Evolutionary conservation across 2,888 invertebrate genomes (phyloP).

Genomic region (Nemotelus pantherinus): DNA sequence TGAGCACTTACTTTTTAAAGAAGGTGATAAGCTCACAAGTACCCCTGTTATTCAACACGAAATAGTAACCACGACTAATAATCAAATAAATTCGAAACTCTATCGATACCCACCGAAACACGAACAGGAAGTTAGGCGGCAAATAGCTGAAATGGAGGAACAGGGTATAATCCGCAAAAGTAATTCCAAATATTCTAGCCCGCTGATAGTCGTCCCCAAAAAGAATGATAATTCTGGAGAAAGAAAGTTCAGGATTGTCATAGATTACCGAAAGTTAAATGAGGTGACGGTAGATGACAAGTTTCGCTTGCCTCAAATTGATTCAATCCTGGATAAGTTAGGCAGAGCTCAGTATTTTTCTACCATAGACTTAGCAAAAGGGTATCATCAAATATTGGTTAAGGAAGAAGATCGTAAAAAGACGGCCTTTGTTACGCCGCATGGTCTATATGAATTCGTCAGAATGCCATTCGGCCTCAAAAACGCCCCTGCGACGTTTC

Average conservation of each 20-base stretch:
- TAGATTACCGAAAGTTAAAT: slow-evolving; percentile 47
- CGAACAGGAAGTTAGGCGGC: too few species aligned
- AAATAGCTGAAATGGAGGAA: too few species aligned
- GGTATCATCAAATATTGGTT: neutral
- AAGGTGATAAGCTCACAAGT: neutral
- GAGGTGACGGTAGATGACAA: slow-evolving; percentile 45
- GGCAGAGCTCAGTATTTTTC: slow-evolving; percentile 28
- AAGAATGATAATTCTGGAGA: neutral
- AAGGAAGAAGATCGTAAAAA: slow-evolving; percentile 40
- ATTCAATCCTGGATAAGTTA: slow-evolving; percentile 1
- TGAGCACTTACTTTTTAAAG: neutral
- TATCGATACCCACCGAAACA: too few species aligned
- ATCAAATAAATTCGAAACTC: neutral
- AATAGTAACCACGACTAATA: neutral
- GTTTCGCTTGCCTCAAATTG: slow-evolving; percentile 9
- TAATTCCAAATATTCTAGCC: slow-evolving; percentile 37
- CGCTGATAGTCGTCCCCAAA: neutral
- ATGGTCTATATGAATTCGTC: neutral
- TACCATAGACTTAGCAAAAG: neutral
- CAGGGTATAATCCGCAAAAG: slow-evolving; percentile 13
- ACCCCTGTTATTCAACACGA: neutral
- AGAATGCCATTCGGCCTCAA: too few species aligned
- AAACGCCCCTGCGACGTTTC: neutral
- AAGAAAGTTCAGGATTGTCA: slow-evolving; percentile 37
- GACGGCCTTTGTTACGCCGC: slow-evolving; percentile 46